Conservation (phyloP, 2,797 vertebrate species). For the Artibeus lituratus region DNA sequence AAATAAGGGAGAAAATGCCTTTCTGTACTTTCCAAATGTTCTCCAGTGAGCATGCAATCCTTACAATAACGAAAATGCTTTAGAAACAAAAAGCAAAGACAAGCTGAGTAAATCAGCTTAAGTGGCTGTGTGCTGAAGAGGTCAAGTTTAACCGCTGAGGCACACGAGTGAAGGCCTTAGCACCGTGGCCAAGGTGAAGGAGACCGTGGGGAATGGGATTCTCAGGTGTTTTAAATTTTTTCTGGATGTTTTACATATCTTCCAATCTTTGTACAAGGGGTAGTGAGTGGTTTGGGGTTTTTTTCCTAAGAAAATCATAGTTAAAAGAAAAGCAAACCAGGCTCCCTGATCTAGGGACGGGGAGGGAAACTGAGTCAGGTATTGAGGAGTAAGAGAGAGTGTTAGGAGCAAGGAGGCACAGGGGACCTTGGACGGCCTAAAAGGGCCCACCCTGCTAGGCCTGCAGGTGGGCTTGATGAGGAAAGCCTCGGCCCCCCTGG, state of each 20-base stretch:
- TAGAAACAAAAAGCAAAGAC: neutral
- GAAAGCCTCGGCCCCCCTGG: fast-evolving
- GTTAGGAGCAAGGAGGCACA: neutral
- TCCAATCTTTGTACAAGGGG: neutral
- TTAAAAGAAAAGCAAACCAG: neutral
- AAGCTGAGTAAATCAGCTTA: neutral
- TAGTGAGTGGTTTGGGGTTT: neutral
- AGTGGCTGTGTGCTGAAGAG: neutral
- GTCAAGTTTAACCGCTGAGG: neutral
- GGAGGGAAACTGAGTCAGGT: neutral
- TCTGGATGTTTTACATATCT: neutral
- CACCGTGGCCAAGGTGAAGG: too few relatives aligned
- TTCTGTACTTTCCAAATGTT: neutral
- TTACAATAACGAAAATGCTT: neutral
- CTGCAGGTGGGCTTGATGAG: fast-evolving
- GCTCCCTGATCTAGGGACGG: neutral
- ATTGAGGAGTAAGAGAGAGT: neutral
- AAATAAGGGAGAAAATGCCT: neutral
- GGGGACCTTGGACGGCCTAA: fast-evolving
- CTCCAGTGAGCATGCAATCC: neutral
- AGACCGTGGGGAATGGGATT: neutral
- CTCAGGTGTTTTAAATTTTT: neutral
- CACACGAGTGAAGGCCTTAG: neutral
- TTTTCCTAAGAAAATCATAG: neutral
- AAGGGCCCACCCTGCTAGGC: neutral